Base-by-base conservation (phyloP, 2,888 invertebrate genomes). In the Syrista parreyssii region DNA sequence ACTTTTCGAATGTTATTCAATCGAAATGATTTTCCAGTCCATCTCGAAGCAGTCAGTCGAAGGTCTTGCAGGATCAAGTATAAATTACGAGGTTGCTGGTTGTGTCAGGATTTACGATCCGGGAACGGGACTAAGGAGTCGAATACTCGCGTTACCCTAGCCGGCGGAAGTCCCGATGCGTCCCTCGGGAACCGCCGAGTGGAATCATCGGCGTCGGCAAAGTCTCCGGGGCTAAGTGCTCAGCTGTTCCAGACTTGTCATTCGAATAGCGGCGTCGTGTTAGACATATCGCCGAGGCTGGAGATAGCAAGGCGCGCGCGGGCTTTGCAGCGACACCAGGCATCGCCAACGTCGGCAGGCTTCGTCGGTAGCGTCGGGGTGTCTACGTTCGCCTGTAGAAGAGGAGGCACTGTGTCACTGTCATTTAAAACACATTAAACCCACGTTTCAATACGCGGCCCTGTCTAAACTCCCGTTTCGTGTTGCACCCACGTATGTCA, bases 171-270 rank as follows among this genome's bases (percentile, higher is more conserved):
- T 86, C 80, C 74, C 84, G 81, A 85, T 83, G 88, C 77, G 82
- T 84, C 88, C 84, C 86, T 73, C 71, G 85, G 84, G 86, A 83
- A 73, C 76, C 68, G 74, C 35, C 73, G 75, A 68, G 68, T 78
- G 73, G 75, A 78, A 31, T 40, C 35, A 30, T 68, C 75, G 12
- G 40, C 75, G 69, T 36, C 33, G 74, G 68, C 68, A 69, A 71
- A 71, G 81, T 79, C 76, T 76, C 76, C 78, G 73, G 76, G 79
- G 85, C 84, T 86, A 88, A 90, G 89, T 88, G 88, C 82, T 90
- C 90, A 90, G 90, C 90, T 90, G 90, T 88, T 88, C 84, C 85
- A 81, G 84, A 83, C 87, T 86, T 84, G 85, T 87, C 87, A 86
- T 80, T 80, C 81, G 81, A 75, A 78, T 75, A 72, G 69, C 75